These are phyloP conservation scores for Apolygus lucorum DNA, from an alignment of 1,140 invertebrate species.

Conservation along the genomic window DNA sequence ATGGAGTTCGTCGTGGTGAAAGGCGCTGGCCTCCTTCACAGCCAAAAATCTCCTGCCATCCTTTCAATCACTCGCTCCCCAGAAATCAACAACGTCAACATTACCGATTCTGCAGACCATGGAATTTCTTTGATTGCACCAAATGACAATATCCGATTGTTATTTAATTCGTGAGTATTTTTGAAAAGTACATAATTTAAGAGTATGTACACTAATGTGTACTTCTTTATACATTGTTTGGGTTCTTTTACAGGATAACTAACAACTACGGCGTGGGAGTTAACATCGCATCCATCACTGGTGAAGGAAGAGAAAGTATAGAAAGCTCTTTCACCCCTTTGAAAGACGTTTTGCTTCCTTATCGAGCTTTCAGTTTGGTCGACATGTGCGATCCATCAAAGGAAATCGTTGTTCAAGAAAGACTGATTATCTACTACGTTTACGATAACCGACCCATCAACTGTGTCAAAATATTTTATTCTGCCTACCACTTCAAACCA, in stretches of 20 bases:
- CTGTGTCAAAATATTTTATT: slow-evolving; percentile 95
- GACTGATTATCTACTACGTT: slow-evolving; percentile 91
- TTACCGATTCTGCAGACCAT: slow-evolving; percentile 77
- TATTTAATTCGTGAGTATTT: slow-evolving; percentile 41
- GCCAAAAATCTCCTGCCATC: slow-evolving; percentile 86
- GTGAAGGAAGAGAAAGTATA: slow-evolving; percentile 80
- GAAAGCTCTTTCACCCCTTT: slow-evolving; percentile 79
- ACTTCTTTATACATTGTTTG: too few species aligned
- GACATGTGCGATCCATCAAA: slow-evolving; percentile 94
- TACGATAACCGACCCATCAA: slow-evolving; percentile 94
- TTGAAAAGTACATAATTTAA: not conserved
- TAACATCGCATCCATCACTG: slow-evolving; percentile 78
- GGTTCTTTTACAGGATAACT: slow-evolving; percentile 49
- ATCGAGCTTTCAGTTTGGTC: slow-evolving; percentile 88
- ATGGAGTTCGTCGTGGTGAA: slow-evolving; percentile 78
- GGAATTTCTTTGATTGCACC: slow-evolving; percentile 88
- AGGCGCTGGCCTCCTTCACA: slow-evolving; percentile 93
- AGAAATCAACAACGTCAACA: slow-evolving; percentile 67
- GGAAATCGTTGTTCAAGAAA: slow-evolving; percentile 79
- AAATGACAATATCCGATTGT: slow-evolving; percentile 48
- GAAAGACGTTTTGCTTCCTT: slow-evolving; percentile 77
- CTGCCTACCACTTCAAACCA: slow-evolving; percentile 68
- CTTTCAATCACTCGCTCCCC: slow-evolving; percentile 82
- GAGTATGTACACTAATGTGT: too few species aligned
- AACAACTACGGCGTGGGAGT: slow-evolving; percentile 83